Evolutionary conservation across 2,888 invertebrate species (phyloP), one percentile per base, ranked within the genome.

Genomic region (Hecatera dysodea): DNA sequence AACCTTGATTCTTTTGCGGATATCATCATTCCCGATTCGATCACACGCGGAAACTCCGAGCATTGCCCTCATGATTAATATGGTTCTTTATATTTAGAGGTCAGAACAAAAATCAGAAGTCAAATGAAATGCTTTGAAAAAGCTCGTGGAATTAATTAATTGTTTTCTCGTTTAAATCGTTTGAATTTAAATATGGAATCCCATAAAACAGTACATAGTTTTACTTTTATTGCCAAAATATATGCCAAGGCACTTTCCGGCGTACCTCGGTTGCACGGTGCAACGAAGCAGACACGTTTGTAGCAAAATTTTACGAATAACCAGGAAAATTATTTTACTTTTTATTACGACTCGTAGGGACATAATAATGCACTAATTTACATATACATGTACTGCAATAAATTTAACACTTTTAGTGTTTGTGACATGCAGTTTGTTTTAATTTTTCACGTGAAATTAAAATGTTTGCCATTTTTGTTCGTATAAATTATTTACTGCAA

Each of bases 361-460:
- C 15, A 62, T 59, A 83, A 71, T 72, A 76, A 73, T 71, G n/a
- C 36, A 60, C 50, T 50, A 39, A 83, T 82, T 74, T 72, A 56
- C 78, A 77, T 82, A 50, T 36, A 74, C 72, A 82, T 77, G 62
- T 67, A 29, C 48, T 27, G 44, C 42, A 67, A 80, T 80, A 76
- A 72, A 76, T 82, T 62, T 19, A 53, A 61, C 36, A 27, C 59
- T 22, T 27, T 56, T 66, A 53, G 66, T 77, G 67, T 63, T 63
- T 39, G 11, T 65, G 63, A 42, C 50, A 53, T 46, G 46, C 42
- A 53, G 19, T 61, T 67, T 27, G 42, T 61, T 52, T 66, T n/a
- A 3, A 66, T 60, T 57, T 71, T 61, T 64, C 29, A 44, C 15
- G 24, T 44, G 4, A 33, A 67, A 55, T 56, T 57, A 39, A 44